A percentile compares a stretch with the other conserved stretches of the same genome.
These are phyloP conservation scores for Chloropsis cyanopogon DNA, from an alignment of 2,113 vertebrate species.

Conservation along the genomic window DNA sequence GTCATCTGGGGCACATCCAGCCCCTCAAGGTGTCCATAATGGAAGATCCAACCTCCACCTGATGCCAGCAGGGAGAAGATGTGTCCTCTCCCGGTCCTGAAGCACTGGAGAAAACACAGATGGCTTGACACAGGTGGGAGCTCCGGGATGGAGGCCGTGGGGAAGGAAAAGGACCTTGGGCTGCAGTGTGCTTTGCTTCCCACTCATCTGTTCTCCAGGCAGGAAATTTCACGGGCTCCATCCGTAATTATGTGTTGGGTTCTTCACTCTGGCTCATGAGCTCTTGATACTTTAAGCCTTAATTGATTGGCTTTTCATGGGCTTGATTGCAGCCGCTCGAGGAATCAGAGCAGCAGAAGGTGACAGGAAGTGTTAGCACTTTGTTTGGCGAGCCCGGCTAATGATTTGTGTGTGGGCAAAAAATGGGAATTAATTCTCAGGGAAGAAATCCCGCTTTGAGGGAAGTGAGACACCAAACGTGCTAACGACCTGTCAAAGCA, in stretches of 20 bases:
- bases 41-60: neutral
- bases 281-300: constrained; percentile 44
- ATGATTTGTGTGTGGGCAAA: constrained; percentile 55
- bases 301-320: constrained; percentile 73
- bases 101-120: neutral
- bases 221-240: constrained; percentile 58
- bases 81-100: neutral
- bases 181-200: neutral
- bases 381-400: constrained; percentile 58
- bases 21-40: neutral
- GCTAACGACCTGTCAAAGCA: constrained; percentile 27
- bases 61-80: neutral
- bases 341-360: constrained; percentile 57
- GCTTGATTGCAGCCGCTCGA: constrained; percentile 65
- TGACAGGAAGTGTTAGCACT: constrained; percentile 70
- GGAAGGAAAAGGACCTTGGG: neutral
- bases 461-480: constrained; percentile 33
- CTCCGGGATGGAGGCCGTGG: neutral
- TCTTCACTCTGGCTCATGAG: constrained; percentile 44
- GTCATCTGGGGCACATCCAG: neutral
- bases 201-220: constrained; percentile 32
- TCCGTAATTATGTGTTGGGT: constrained; percentile 60
- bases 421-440: constrained; percentile 54
- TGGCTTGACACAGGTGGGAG: constrained; percentile 2
- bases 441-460: constrained; percentile 16